Base-by-base conservation (phyloP, 2,113 vertebrate species). In the Noctilio leporinus region DNA sequence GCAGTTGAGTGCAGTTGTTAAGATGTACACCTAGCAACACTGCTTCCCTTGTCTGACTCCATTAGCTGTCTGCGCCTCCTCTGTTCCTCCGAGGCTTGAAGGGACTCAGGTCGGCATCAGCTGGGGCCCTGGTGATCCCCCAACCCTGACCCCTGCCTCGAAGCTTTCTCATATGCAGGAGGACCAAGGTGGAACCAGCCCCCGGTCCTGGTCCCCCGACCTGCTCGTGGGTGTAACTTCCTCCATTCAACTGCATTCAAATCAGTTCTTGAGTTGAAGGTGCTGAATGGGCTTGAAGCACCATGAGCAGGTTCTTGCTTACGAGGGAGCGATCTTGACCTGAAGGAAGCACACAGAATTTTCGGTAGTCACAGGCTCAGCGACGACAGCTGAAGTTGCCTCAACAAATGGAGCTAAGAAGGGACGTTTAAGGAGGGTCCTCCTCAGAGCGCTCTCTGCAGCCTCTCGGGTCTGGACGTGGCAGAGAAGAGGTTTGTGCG, bases 401-500 rank as follows among this genome's bases (percentile, higher is more conserved):
- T 57, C 22, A 43, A 20, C 62, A 22, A 26, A 51, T 8, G 7
- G 35, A 80, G 51, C 51, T 53, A 1, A 62, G 10, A 1, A 62
- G 10, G 15, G 2, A 0, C 28, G 2, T 77, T 45, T 67, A 33
- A n/a, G 33, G 64, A 2, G 3, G 10, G 28, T 2, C 28, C 5
- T 38, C 16, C 5, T 12, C 1, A 24, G 14, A 6, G 10, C 26
- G 7, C 59, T 35, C 7, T 72, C 47, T 38, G 40, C 9, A 53
- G 49, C 35, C n/a, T 88, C 40, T 53, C 1, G 0, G 30, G 28
- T 35, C 19, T 47, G 70, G 57, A 40, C 30, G 28, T 62, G n/a
- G 70, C 38, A 80, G 35, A 69, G 64, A 7, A 1, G 14, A 26
- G 40, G 20, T 19, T 64, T 26, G 15, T 28, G 7, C 17, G 51